Base-by-base conservation (phyloP, 2,113 vertebrate genomes). In the Vulpes vulpes region DNA sequence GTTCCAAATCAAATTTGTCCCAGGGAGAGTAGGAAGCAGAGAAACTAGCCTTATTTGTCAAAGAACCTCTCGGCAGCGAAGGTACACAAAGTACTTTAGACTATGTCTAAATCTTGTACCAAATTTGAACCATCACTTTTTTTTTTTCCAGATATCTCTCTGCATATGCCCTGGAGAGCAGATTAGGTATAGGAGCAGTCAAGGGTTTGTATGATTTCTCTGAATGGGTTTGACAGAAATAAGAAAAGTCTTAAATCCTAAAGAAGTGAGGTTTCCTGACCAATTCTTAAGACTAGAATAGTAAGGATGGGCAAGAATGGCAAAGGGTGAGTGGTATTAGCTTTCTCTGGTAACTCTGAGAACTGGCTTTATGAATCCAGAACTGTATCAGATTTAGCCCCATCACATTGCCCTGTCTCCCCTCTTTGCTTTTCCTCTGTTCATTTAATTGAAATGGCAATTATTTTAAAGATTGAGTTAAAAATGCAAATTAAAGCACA, bases 381-480 rank as follows among this genome's bases (percentile, higher is more conserved):
- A 94, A n/a, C 62, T 53, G 55, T 53, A 83, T 89, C 71, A 62
- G 4, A 93, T 93, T 82, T 86, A 90, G 67, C 83, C 20, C 49
- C 49, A 80, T 57, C 60, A 65, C 74, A 90, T n/a, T 92, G 74
- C 25, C 38, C 32, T 90, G 51, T 43, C 94, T 23, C 27, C 27
- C 35, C 53, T 65, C 79, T 81, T 81, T 49, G 67, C 67, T 91
- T 92, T 92, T 57, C 30, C 62, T 93, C 49, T 89, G 79, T 88
- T 96, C 57, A 65, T 17, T 71, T 92, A 65, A 95, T 67, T 88
- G 73, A 96, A 92, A 96, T 74, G 94, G 64, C 43, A 97, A 59
- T 84, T 94, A 87, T 90, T 86, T 92, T 96, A 62, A 98, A 98
- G 88, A 94, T 19, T 86, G 78, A 87, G 81, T 23, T 64, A 96